phyloP scores from a whole-genome alignment of 2,888 invertebrate species.

The Athripsodes cinereus region DNA sequence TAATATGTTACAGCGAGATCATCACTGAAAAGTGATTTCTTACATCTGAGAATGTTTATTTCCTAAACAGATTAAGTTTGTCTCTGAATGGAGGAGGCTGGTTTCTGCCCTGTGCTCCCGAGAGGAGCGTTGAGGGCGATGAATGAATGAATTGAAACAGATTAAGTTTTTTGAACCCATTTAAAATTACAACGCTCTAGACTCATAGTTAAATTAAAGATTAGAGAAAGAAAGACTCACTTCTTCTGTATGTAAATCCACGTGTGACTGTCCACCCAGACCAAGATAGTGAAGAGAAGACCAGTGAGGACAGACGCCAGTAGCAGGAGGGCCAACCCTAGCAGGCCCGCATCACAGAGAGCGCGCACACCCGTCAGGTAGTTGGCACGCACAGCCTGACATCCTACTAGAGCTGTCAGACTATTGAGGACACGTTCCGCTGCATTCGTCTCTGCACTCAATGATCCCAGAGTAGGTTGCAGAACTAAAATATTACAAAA shows the following conservation, averaged over 20 bases:
- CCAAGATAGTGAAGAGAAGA: conserved; percentile 83
- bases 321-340: conserved; percentile 80
- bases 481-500: conserved; percentile 39
- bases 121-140: too few species aligned
- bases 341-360: conserved; percentile 75
- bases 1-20: too few species aligned
- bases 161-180: too few species aligned
- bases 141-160: too few species aligned
- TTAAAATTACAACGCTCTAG: too few species aligned
- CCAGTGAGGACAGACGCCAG: conserved; percentile 82
- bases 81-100: too few species aligned
- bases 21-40: too few species aligned
- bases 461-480: conserved; percentile 68
- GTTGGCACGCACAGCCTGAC: conserved; percentile 75
- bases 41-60: too few species aligned
- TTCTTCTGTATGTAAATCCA: conserved; percentile 95
- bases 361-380: conserved; percentile 76
- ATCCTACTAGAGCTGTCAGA: conserved; percentile 68
- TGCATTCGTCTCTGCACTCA: conserved; percentile 71
- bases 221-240: too few species aligned
- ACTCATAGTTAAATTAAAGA: too few species aligned
- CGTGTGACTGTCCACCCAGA: conserved; percentile 92
- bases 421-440: conserved; percentile 67
- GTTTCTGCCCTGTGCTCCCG: too few species aligned
- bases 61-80: too few species aligned